phyloP scores from a whole-genome alignment of 2,113 vertebrate genomes.

The Alexandromys fortis region DNA sequence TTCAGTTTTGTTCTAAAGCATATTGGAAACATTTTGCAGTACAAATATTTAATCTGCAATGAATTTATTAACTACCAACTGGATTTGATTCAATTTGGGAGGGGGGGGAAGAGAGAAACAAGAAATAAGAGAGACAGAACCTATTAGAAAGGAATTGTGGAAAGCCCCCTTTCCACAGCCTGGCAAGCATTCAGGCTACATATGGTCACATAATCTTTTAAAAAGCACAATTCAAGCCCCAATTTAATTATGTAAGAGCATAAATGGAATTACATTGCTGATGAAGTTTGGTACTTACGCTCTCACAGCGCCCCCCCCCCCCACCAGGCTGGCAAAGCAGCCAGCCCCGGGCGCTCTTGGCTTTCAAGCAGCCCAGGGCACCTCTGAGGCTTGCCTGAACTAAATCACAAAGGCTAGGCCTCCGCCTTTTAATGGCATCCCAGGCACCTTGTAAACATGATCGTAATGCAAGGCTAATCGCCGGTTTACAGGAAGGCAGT shows the following conservation, averaged over 20 bases:
- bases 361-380: slow-evolving; percentile 73
- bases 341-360: slow-evolving; percentile 86
- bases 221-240: slow-evolving; percentile 93
- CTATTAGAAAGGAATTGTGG: slow-evolving; percentile 86
- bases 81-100: slow-evolving; percentile 85
- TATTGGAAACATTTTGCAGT: slow-evolving; percentile 85
- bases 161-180: slow-evolving; percentile 87
- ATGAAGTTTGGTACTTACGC: slow-evolving; percentile 90
- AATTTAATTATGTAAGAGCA: slow-evolving; percentile 98
- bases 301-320: slow-evolving; percentile 75
- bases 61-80: slow-evolving; percentile 90
- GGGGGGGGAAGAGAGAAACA: slow-evolving; percentile 40
- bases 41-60: slow-evolving; percentile 86
- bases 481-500: slow-evolving; percentile 38
- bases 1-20: slow-evolving; percentile 70
- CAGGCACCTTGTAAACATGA: slow-evolving; percentile 62
- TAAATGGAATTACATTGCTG: slow-evolving; percentile 95
- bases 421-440: slow-evolving; percentile 43
- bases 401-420: slow-evolving; percentile 46
- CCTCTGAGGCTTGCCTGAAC: slow-evolving; percentile 18
- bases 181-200: slow-evolving; percentile 96
- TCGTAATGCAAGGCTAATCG: slow-evolving; percentile 35
- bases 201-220: slow-evolving; percentile 99
- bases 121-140: slow-evolving; percentile 78
- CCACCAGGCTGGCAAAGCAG: slow-evolving; percentile 81